These are phyloP conservation scores for Microctenopoma steveboyesi DNA, from an alignment of 2,797 vertebrate species.

Conservation along the genomic window DNA sequence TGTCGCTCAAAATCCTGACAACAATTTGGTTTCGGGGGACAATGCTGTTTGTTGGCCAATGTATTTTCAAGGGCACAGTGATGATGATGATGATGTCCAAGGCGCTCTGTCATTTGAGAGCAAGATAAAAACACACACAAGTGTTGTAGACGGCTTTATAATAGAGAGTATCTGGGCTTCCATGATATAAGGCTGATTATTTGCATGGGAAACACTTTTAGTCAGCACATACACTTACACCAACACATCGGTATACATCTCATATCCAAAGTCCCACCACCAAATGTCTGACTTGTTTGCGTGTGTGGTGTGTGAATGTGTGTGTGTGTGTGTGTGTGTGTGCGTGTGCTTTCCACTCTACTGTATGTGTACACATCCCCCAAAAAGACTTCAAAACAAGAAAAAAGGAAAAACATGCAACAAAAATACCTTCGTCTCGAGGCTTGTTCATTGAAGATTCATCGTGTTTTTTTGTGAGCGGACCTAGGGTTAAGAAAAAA, in stretches of 20 bases:
- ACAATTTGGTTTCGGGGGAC: constrained; percentile 42
- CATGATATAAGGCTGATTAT: constrained; percentile 51
- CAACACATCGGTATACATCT: constrained; percentile 69
- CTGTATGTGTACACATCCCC: constrained; percentile 66
- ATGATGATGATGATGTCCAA: constrained; percentile 39
- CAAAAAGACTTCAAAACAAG: constrained; percentile 85
- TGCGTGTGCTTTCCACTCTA: constrained; percentile 28
- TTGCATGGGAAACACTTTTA: constrained; percentile 48
- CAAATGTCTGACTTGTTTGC: constrained; percentile 42
- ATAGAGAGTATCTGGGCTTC: constrained; percentile 38
- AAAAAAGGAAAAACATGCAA: constrained; percentile 89
- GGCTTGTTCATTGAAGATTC: constrained; percentile 93
- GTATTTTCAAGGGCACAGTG: constrained; percentile 64
- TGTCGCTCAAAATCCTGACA: constrained; percentile 49
- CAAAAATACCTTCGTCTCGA: constrained; percentile 89
- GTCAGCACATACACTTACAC: constrained; percentile 71
- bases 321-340: constrained; percentile 2
- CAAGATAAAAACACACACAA: constrained; percentile 44
- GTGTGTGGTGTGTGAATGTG: constrained; percentile 18
- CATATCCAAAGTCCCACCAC: constrained; percentile 58
- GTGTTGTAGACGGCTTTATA: constrained; percentile 47
- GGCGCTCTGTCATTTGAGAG: constrained; percentile 40
- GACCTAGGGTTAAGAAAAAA: constrained; percentile 96
- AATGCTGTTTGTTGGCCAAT: constrained; percentile 49
- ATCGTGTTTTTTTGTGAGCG: constrained; percentile 96